phyloP scores from a whole-genome alignment of 2,797 vertebrate species.

The Bryconaethiops microstoma region DNA sequence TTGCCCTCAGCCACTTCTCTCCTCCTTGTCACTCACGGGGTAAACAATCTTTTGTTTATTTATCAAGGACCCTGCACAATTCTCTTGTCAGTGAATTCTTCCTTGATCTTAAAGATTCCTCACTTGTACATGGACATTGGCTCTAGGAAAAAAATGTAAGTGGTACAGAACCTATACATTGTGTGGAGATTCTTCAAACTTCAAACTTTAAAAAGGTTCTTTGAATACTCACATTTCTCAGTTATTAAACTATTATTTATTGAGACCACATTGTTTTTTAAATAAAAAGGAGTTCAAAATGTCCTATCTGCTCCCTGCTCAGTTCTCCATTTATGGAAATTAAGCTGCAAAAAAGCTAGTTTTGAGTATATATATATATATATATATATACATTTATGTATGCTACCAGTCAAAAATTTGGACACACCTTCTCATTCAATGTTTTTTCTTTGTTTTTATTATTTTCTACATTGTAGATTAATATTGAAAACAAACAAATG shows the following conservation, averaged over 20 bases:
- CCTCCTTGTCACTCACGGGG: constrained; percentile 63
- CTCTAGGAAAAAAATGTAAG: neutral
- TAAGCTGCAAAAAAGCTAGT: neutral
- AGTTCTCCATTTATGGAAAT: neutral
- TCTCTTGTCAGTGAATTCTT: constrained; percentile 46
- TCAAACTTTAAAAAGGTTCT: neutral
- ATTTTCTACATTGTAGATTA: too few relatives aligned
- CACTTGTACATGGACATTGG: neutral
- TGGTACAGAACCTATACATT: neutral
- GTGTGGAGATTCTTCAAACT: neutral
- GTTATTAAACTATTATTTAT: too few relatives aligned
- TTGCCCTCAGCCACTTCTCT: constrained; percentile 70
- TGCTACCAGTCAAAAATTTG: too few relatives aligned
- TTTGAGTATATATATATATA: too few relatives aligned
- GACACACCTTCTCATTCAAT: too few relatives aligned
- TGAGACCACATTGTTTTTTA: too few relatives aligned
- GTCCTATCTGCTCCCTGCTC: too few relatives aligned
- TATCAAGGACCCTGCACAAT: constrained; percentile 50
- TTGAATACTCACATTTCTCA: neutral
- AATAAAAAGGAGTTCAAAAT: too few relatives aligned
- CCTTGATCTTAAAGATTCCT: constrained; percentile 34
- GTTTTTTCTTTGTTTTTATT: too few relatives aligned
- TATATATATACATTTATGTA: too few relatives aligned
- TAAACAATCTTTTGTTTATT: constrained; percentile 63
- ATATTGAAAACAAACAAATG: too few relatives aligned